These are phyloP conservation scores for Pyxicephalus adspersus DNA, from an alignment of 2,113 vertebrate species.

Conservation along the genomic window DNA sequence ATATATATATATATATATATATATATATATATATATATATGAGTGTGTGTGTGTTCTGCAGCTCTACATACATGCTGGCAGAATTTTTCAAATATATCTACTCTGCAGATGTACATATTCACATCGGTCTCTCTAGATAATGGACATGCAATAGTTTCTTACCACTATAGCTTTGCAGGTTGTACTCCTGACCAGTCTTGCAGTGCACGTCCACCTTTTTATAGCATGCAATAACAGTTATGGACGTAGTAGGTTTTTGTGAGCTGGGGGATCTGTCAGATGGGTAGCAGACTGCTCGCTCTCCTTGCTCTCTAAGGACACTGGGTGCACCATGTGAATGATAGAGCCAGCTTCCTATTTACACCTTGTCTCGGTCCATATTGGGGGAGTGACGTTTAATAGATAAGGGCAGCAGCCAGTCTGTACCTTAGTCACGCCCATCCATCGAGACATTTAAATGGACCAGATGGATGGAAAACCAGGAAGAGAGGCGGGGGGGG, in stretches of 20 bases:
- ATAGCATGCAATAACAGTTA: slow-evolving; percentile 11
- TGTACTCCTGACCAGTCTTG: slow-evolving; percentile 37
- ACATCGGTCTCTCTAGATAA: not conserved
- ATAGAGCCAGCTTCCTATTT: slow-evolving; percentile 52
- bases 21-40: not conserved
- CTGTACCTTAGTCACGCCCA: slow-evolving; percentile 2
- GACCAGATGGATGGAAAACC: not conserved
- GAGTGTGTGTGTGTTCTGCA: not conserved
- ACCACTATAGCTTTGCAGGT: slow-evolving; percentile 48
- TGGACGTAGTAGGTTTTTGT: not conserved
- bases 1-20: not conserved
- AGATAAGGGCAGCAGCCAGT: slow-evolving; percentile 37
- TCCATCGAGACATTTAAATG: slow-evolving; percentile 18
- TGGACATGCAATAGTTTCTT: slow-evolving; percentile 1
- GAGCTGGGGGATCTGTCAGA: not conserved
- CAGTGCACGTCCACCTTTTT: slow-evolving; percentile 45
- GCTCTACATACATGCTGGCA: too few relatives aligned
- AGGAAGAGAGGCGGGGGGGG: not conserved
- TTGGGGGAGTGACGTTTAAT: slow-evolving; percentile 44
- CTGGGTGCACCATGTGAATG: slow-evolving; percentile 52
- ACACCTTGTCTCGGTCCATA: slow-evolving; percentile 42
- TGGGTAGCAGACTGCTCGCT: slow-evolving; percentile 11
- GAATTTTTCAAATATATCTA: not conserved
- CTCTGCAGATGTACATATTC: not conserved
- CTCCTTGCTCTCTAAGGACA: not conserved